phyloP scores from a whole-genome alignment of 1,140 invertebrate genomes.

The Drosophila teissieri region DNA sequence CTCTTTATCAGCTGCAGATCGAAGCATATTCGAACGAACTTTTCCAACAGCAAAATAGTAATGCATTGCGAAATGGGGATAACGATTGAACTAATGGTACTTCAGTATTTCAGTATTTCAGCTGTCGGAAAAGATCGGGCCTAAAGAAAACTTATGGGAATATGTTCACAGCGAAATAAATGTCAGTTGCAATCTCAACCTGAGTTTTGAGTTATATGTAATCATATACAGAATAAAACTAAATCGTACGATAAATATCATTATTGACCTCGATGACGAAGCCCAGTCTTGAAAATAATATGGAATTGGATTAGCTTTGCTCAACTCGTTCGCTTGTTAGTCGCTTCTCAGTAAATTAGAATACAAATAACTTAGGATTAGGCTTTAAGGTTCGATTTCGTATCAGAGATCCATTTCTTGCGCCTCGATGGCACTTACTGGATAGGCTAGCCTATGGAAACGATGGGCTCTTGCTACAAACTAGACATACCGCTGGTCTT shows the following conservation, averaged over 20 bases:
- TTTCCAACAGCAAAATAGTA: constrained; percentile 29
- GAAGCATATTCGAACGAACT: constrained; percentile 43
- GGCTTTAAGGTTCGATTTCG: constrained; percentile 54
- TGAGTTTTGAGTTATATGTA: constrained; percentile 56
- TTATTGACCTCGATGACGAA: constrained; percentile 38
- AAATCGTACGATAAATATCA: constrained; percentile 37
- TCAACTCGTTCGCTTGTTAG: constrained; percentile 9
- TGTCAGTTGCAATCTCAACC: constrained; percentile 78
- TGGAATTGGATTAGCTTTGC: constrained; percentile 43
- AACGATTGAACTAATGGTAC: constrained; percentile 18
- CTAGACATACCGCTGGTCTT: constrained; percentile 19
- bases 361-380: constrained; percentile 32
- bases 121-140: constrained; percentile 18
- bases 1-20: constrained; percentile 52
- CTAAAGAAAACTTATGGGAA: constrained; percentile 43
- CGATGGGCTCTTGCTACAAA: constrained; percentile 49
- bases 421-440: constrained; percentile 66
- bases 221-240: constrained; percentile 21
- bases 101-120: constrained; percentile 10
- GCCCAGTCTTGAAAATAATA: constrained; percentile 69
- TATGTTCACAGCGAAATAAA: constrained; percentile 72
- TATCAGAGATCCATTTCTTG: constrained; percentile 67
- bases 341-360: constrained; percentile 13
- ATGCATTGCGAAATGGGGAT: neutral
- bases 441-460: constrained; percentile 60